phyloP scores from a whole-genome alignment of 2,113 vertebrate genomes.

The Formicarius rufipectus region DNA sequence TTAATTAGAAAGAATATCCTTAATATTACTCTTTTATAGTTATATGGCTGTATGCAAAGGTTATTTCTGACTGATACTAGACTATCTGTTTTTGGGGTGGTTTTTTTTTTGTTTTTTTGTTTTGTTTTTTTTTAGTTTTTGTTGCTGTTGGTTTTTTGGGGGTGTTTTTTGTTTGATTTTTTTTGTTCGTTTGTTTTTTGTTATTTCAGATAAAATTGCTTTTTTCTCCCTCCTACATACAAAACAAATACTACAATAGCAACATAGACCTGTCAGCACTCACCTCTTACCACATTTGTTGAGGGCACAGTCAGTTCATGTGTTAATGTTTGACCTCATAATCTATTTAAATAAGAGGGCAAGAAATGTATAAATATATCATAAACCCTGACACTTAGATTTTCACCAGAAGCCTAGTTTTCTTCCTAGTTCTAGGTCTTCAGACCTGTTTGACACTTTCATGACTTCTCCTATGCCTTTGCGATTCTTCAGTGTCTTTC shows the following conservation, averaged over 20 bases:
- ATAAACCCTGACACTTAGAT: background rate
- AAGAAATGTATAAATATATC: background rate
- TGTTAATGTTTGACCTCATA: background rate
- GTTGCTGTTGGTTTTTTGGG: no score
- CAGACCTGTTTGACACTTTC: background rate
- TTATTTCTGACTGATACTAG: background rate
- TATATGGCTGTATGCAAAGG: background rate
- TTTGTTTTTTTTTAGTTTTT: no score
- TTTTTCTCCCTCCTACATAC: background rate
- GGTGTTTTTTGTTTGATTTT: no score
- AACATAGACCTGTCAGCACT: background rate
- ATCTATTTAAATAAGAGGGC: background rate
- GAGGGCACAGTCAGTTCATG: background rate
- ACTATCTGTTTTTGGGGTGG: no score
- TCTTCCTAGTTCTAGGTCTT: background rate
- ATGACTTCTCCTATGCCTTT: background rate
- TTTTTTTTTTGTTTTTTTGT: background rate
- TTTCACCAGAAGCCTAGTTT: background rate
- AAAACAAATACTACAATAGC: background rate
- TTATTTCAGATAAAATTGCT: background rate
- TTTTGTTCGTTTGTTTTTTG: background rate
- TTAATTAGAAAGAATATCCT: background rate
- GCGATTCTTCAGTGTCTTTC: background rate
- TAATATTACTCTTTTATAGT: background rate
- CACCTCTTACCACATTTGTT: background rate